phyloP scores from a whole-genome alignment of 2,888 invertebrate species.

The Gonocerus acuteangulatus region DNA sequence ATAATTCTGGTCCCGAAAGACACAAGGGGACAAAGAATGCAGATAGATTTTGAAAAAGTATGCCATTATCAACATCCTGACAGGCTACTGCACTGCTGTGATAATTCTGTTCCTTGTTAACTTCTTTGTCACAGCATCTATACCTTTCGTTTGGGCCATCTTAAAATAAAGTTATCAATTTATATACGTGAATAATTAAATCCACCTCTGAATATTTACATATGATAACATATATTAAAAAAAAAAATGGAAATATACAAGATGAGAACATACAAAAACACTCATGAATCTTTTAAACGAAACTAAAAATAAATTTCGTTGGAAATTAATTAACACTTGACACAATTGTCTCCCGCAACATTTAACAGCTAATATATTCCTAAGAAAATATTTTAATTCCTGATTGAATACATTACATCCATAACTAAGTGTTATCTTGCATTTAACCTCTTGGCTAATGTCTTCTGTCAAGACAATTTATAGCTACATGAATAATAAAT shows the following conservation, averaged over 20 bases:
- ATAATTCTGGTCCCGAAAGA: too few species aligned
- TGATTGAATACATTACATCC: too few species aligned
- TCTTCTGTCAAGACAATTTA: background rate
- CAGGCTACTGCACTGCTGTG: too few species aligned
- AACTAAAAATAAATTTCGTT: slow-evolving; percentile 19
- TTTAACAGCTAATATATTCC: slow-evolving; percentile 17
- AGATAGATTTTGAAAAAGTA: too few species aligned
- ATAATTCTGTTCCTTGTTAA: too few species aligned
- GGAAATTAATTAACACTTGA: slow-evolving; percentile 25
- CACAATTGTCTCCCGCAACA: slow-evolving; percentile 24
- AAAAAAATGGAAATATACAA: slow-evolving; percentile 13
- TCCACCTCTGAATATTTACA: slow-evolving; percentile 19
- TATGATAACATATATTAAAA: slow-evolving; percentile 10
- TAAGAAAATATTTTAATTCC: slow-evolving; percentile 3
- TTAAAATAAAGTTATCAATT: background rate
- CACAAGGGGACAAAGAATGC: too few species aligned
- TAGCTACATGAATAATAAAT: background rate
- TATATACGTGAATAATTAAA: slow-evolving; percentile 10
- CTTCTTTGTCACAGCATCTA: too few species aligned
- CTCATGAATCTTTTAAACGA: background rate
- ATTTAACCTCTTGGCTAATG: slow-evolving; percentile 9
- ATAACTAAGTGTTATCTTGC: slow-evolving; percentile 2
- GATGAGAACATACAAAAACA: slow-evolving; percentile 9
- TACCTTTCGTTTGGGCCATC: background rate
- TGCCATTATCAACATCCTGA: too few species aligned